phyloP scores from a whole-genome alignment of 1,140 invertebrate species.

The Teleopsis dalmanni region DNA sequence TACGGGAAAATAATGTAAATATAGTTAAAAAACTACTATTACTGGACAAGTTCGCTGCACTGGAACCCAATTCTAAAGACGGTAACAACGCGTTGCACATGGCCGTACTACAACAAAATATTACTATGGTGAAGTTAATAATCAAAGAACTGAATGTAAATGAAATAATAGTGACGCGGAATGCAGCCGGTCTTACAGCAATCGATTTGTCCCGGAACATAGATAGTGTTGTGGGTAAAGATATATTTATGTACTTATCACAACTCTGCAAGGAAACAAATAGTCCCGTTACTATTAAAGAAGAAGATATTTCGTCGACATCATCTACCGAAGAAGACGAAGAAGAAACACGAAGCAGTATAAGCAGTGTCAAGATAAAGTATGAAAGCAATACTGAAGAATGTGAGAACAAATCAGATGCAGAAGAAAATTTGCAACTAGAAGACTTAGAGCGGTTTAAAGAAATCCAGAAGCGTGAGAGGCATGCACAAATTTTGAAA shows the following conservation, averaged over 20 bases:
- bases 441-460: neutral
- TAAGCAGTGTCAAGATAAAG: neutral
- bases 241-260: conserved; percentile 1
- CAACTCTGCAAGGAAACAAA: neutral
- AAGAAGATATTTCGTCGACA: conserved; percentile 9
- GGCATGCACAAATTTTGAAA: neutral
- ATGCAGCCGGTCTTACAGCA: conserved; percentile 28
- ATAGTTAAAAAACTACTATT: conserved; percentile 46
- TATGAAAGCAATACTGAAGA: conserved; percentile 9
- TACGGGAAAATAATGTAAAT: conserved; percentile 45
- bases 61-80: conserved; percentile 46
- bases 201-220: conserved; percentile 24
- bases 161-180: conserved; percentile 10
- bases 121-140: conserved; percentile 48
- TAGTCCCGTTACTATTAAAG: conserved; percentile 7
- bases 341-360: conserved; percentile 1
- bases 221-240: neutral
- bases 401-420: conserved; percentile 1
- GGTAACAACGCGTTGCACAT: conserved; percentile 54
- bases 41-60: conserved; percentile 46
- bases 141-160: conserved; percentile 21
- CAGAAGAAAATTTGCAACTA: conserved; percentile 2
- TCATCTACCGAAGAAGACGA: conserved; percentile 30
- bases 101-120: conserved; percentile 45
- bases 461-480: neutral